These are phyloP conservation scores for Bugula neritina DNA, from an alignment of 2,888 invertebrate species.

Conservation along the genomic window DNA sequence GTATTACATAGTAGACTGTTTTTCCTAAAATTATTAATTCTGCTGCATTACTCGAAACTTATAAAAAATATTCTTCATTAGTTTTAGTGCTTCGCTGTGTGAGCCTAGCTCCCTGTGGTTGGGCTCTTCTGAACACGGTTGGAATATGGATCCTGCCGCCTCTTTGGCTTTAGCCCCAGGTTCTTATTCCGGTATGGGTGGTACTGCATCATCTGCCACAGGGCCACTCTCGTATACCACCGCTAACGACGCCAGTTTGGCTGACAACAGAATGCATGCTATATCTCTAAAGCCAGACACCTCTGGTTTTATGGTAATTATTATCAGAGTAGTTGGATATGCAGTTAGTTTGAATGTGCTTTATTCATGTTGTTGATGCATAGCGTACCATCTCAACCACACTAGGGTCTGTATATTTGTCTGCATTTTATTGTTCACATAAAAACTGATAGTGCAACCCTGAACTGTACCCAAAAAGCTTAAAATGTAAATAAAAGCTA, in stretches of 20 bases:
- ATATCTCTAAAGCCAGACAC: not conserved
- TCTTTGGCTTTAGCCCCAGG: not conserved
- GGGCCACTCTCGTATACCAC: not conserved
- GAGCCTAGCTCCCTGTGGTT: not conserved
- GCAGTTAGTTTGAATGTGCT: too few relatives aligned
- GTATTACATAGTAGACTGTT: not conserved
- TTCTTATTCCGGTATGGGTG: not conserved
- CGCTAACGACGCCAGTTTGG: not conserved
- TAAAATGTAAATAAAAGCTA: too few relatives aligned
- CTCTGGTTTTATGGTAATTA: not conserved
- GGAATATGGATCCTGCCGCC: not conserved
- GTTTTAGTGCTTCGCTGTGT: not conserved
- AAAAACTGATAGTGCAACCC: too few relatives aligned
- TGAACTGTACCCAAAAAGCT: too few relatives aligned
- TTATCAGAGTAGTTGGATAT: too few relatives aligned
- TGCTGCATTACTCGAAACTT: too few relatives aligned
- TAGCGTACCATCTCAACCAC: too few relatives aligned
- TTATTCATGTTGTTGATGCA: too few relatives aligned
- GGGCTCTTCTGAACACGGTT: not conserved
- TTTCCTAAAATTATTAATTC: too few relatives aligned
- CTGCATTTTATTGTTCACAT: too few relatives aligned
- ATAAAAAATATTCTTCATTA: not conserved
- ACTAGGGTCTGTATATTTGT: too few relatives aligned
- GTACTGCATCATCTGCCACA: not conserved
- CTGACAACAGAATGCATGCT: not conserved